These are phyloP conservation scores for Emys orbicularis DNA, from an alignment of 2,797 vertebrate genomes.

Conservation along the genomic window DNA sequence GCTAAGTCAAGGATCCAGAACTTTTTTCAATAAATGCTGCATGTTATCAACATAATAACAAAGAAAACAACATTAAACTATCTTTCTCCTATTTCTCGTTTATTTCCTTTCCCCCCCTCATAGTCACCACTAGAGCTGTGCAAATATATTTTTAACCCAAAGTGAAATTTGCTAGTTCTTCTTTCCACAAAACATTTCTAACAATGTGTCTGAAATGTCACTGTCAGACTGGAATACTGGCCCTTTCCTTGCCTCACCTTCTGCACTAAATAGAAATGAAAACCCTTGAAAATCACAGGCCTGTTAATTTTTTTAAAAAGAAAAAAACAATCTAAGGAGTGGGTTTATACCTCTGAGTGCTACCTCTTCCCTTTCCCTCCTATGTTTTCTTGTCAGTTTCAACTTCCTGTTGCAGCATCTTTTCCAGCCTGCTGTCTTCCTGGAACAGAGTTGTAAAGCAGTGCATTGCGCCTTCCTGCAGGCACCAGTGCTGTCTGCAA, in stretches of 20 bases:
- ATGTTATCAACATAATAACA: constrained; percentile 11
- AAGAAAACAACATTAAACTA: background rate
- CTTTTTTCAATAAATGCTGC: background rate
- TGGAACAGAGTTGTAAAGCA: background rate
- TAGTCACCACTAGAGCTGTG: background rate
- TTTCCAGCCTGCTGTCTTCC: background rate
- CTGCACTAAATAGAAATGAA: background rate
- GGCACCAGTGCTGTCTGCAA: background rate
- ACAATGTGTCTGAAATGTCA: background rate
- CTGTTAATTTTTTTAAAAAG: too few relatives aligned
- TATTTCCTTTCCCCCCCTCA: background rate
- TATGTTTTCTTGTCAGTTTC: background rate
- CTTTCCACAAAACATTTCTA: background rate
- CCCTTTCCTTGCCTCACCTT: background rate
- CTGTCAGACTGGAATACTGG: background rate
- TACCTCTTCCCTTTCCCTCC: background rate
- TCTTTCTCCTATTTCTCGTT: background rate
- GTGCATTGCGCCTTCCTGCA: background rate
- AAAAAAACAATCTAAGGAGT: too few relatives aligned
- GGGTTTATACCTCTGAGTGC: background rate
- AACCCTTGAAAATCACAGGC: background rate
- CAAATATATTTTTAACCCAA: background rate
- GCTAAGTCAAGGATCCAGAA: constrained; percentile 35
- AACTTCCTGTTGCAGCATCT: background rate
- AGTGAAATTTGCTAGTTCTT: constrained; percentile 17